A percentile compares a stretch with the other conserved stretches of the same genome.
phyloP scores from a whole-genome alignment of 2,797 vertebrate species.

The Gymnoscopelus braueri region DNA sequence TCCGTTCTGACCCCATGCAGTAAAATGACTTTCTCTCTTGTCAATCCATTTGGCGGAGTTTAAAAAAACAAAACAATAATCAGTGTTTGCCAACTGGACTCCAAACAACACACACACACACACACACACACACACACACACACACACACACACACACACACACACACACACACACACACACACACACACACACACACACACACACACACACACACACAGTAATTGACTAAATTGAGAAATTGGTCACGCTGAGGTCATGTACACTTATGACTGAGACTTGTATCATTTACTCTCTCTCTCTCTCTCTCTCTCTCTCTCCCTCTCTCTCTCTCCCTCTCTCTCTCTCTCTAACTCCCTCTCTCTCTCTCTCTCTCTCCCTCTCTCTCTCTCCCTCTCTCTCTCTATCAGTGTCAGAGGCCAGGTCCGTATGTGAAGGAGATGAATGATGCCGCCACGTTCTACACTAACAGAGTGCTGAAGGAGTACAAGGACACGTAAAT shows the following conservation, averaged over 20 bases:
- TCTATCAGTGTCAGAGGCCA: slow-evolving; percentile 90
- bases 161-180: background rate
- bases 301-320: too few species aligned
- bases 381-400: slow-evolving; percentile 7
- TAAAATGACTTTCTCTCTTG: too few species aligned
- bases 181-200: background rate
- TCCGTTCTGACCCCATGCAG: too few species aligned
- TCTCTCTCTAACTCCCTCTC: background rate
- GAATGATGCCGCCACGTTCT: slow-evolving; percentile 98
- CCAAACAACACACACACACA: background rate
- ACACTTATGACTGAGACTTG: too few species aligned
- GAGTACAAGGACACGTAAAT: slow-evolving; percentile 96
- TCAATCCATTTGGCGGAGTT: too few species aligned
- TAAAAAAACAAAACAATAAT: too few species aligned
- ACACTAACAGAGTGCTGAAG: slow-evolving; percentile 98
- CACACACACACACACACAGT: background rate
- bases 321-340: background rate
- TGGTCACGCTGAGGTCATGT: too few species aligned
- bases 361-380: slow-evolving; percentile 2
- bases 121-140: background rate
- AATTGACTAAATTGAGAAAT: too few species aligned
- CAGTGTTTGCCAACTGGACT: too few species aligned
- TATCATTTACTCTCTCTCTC: too few species aligned
- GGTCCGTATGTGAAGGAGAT: slow-evolving; percentile 99
- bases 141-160: background rate